Percentiles rank a stretch among this genome's conserved stretches.
Conservation (phyloP, 2,113 vertebrate species). For the Falcunculus frontatus region DNA sequence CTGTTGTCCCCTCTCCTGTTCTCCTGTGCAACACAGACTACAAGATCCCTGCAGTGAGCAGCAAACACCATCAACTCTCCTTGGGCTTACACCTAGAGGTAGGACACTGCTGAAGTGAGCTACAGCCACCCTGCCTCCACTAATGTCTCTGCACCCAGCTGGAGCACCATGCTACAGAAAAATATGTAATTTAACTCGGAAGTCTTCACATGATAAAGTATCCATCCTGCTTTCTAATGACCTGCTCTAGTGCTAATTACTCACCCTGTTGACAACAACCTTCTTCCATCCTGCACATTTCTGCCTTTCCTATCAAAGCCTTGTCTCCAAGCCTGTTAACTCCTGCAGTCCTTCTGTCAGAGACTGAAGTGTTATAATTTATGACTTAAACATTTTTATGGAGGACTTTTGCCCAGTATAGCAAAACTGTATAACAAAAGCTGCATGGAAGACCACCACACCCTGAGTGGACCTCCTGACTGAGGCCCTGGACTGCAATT, state of each 20-base stretch:
- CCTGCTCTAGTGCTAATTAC: neutral
- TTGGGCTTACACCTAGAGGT: neutral
- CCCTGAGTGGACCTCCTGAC: neutral
- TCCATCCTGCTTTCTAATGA: neutral
- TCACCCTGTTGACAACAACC: neutral
- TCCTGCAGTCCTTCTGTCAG: neutral
- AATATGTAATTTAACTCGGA: neutral
- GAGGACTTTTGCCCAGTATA: neutral
- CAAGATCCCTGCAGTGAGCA: neutral
- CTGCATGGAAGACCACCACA: neutral
- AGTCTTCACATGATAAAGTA: neutral
- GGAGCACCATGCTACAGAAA: neutral
- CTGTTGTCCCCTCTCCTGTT: neutral
- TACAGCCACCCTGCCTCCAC: neutral
- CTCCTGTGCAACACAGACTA: neutral
- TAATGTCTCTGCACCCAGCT: neutral
- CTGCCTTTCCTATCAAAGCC: neutral
- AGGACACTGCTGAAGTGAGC: neutral
- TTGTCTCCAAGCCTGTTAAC: neutral
- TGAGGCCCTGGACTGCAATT: neutral
- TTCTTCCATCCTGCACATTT: neutral
- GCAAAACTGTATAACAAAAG: neutral
- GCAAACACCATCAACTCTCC: neutral
- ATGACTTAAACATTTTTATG: neutral
- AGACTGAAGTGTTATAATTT: neutral